Evolutionary conservation across 2,888 invertebrate species (phyloP).

Genomic region (Tinea pellionella): DNA sequence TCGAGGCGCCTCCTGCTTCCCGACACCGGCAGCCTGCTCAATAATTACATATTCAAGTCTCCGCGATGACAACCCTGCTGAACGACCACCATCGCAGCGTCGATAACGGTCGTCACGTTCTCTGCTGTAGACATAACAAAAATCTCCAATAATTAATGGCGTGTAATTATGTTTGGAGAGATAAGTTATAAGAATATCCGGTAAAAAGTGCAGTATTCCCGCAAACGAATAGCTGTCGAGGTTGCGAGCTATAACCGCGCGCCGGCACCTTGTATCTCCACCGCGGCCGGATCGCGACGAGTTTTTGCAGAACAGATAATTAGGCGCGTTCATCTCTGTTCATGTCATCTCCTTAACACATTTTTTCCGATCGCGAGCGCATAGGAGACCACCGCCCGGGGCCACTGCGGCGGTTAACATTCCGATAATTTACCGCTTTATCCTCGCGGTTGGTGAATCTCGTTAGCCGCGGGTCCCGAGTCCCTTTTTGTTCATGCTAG

Average conservation of each 20-base stretch:
- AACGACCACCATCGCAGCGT: slow-evolving; percentile 1
- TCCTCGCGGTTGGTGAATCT: slow-evolving; percentile 63
- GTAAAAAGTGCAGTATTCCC: slow-evolving; percentile 37
- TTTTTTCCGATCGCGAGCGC: slow-evolving; percentile 36
- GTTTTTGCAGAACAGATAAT: slow-evolving; percentile 52
- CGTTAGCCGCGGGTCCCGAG: slow-evolving; percentile 59
- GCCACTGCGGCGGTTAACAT: slow-evolving; percentile 40
- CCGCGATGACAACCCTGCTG: slow-evolving; percentile 27
- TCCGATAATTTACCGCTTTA: slow-evolving; percentile 68
- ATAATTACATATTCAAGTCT: slow-evolving; percentile 34
- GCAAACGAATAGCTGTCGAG: slow-evolving; percentile 44
- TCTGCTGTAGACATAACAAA: slow-evolving; percentile 24
- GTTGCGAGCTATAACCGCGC: slow-evolving; percentile 41
- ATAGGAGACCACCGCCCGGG: slow-evolving; percentile 36
- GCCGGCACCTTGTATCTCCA: slow-evolving; percentile 30
- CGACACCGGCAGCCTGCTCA: slow-evolving; percentile 26
- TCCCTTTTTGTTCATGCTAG: slow-evolving; percentile 24
- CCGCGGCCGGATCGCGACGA: slow-evolving; percentile 20
- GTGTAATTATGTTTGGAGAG: slow-evolving; percentile 43
- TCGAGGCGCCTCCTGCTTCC: slow-evolving; percentile 55
- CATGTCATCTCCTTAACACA: slow-evolving; percentile 62
- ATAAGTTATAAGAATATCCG: slow-evolving; percentile 34
- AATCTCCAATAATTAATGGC: slow-evolving; percentile 48
- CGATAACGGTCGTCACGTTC: slow-evolving; percentile 2
- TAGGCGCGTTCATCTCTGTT: slow-evolving; percentile 52